Base-by-base conservation (phyloP, 2,113 vertebrate genomes). In the Pachypanchax playfairii region DNA sequence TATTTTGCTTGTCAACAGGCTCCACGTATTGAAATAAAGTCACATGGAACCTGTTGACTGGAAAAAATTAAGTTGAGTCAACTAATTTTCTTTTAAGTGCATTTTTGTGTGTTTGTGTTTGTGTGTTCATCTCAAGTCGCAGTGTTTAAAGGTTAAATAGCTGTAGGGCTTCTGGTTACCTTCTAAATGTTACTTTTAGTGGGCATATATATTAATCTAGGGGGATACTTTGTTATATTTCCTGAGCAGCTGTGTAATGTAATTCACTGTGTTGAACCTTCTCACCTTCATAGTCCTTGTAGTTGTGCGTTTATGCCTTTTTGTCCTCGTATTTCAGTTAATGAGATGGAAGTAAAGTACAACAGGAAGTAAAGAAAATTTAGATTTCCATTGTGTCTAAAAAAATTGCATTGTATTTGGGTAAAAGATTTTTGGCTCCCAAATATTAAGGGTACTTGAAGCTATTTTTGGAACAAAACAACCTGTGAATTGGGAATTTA, bases 71-170 rank as follows among this genome's bases (percentile, higher is more conserved):
- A n/a, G n/a, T n/a, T n/a, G n/a, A n/a, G n/a, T n/a, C n/a, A n/a
- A n/a, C n/a, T n/a, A 10, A 35, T 13, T 35, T 35, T 12, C 33
- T 4, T 35, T 12, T 12, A 35, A n/a, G n/a, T n/a, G 15, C 68
- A 3, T 70, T 59, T 52, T 22, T 69, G 25, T 53, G 50, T 57
- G 36, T 18, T 5, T 12, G 15, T 57, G 22, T 20, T 17, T 60
- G 21, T 51, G 35, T 25, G 46, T 35, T n/a, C 26, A n/a, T 52
- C 35, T 65, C 5, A 67, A 58, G 31, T 48, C 31, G 33, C 38
- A 49, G 50, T 72, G 56, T 72, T 77, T 61, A 80, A 75, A 78
- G 82, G 66, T 77, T 73, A 70, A 77, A 74, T 68, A 65, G 73
- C 73, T 61, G 33, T 33, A 3, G 29, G 75, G 69, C 61, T 63